Percentiles rank a stretch among this genome's conserved stretches.
These are phyloP conservation scores for Datnioides undecimradiatus DNA, from an alignment of 2,113 vertebrate species.

Conservation along the genomic window DNA sequence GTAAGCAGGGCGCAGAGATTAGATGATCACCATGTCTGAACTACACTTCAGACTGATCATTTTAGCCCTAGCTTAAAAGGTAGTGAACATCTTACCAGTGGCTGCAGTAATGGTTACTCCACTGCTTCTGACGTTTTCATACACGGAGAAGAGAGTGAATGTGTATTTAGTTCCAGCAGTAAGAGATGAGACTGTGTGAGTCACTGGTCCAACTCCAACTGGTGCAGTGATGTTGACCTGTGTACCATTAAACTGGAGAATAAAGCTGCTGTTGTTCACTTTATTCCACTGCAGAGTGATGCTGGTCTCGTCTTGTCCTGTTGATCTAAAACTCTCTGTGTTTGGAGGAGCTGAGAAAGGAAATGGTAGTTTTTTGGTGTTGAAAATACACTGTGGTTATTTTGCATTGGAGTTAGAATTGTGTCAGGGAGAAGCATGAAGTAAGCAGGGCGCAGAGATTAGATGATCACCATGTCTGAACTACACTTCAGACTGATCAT, in stretches of 20 bases:
- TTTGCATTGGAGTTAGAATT: too few relatives aligned
- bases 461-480: too few relatives aligned
- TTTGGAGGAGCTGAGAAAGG: background rate
- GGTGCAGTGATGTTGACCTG: background rate
- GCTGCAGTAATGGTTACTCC: background rate
- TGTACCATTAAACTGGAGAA: conserved; percentile 3
- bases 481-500: too few relatives aligned
- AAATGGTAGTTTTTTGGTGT: background rate
- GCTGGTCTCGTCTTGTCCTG: background rate
- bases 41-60: too few relatives aligned
- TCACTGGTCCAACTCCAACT: background rate
- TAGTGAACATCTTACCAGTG: conserved; percentile 23
- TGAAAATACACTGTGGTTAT: too few relatives aligned
- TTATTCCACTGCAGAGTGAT: conserved; percentile 46
- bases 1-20: too few relatives aligned
- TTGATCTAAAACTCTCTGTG: background rate
- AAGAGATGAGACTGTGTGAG: conserved; percentile 13
- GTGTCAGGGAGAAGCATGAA: too few relatives aligned
- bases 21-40: too few relatives aligned
- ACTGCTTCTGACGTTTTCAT: conserved; percentile 12
- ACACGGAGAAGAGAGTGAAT: conserved; percentile 36
- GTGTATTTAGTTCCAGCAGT: conserved; percentile 21
- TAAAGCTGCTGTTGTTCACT: conserved; percentile 3
- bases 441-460: too few relatives aligned
- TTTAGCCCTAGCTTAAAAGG: too few relatives aligned